Evolutionary conservation across 2,797 vertebrate genomes (phyloP).

Genomic region (Todus mexicanus): DNA sequence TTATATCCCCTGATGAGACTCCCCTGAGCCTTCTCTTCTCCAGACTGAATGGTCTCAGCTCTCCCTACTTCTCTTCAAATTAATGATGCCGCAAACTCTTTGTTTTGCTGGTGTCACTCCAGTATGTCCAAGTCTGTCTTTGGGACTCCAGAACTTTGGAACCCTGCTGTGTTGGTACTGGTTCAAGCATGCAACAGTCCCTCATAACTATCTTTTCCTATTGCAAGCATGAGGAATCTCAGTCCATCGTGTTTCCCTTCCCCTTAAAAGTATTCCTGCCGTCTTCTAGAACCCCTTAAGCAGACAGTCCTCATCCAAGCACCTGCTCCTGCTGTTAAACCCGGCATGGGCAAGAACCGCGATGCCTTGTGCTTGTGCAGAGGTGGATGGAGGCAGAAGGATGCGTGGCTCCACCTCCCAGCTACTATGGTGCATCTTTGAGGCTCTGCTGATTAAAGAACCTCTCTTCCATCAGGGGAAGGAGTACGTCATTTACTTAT

Average conservation of each 20-base stretch:
- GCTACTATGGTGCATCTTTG: background rate
- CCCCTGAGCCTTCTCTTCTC: background rate
- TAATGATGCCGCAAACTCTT: background rate
- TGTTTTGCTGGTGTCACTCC: background rate
- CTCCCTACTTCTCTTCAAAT: background rate
- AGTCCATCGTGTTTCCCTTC: background rate
- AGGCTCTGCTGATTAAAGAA: background rate
- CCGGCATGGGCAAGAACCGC: accelerated
- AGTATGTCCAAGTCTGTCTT: background rate
- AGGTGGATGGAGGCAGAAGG: background rate
- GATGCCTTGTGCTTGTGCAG: background rate
- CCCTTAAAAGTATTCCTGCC: background rate
- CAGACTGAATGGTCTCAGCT: background rate
- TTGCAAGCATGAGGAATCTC: background rate
- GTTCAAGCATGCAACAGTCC: background rate
- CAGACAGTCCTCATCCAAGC: background rate
- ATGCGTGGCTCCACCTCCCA: background rate
- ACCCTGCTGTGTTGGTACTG: background rate
- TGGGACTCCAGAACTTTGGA: background rate
- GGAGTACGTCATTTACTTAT: background rate
- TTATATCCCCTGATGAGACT: background rate
- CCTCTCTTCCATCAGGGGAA: background rate
- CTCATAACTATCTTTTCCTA: background rate
- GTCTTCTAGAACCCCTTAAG: background rate
- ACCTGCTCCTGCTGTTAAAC: background rate